phyloP scores from a whole-genome alignment of 2,888 invertebrate genomes.

The Matsumyia berberina region DNA sequence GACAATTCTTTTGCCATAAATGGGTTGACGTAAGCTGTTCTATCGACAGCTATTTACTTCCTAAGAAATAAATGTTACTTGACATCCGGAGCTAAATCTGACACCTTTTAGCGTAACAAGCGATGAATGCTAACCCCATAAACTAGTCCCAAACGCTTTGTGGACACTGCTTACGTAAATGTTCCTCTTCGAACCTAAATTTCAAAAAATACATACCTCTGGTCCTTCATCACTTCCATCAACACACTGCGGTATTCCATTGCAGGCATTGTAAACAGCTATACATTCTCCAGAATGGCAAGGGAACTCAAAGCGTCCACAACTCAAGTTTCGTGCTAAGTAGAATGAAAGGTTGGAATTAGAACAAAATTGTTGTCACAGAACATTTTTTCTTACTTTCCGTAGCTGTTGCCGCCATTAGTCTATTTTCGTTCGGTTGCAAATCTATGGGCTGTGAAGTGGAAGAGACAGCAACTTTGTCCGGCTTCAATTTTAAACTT shows the following conservation, averaged over 20 bases:
- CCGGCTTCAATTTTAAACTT: constrained; percentile 83
- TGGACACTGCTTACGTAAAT: no score
- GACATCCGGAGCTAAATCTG: no score
- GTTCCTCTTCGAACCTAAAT: no score
- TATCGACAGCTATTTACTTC: no score
- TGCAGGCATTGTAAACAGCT: constrained; percentile 97
- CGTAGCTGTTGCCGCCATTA: neutral
- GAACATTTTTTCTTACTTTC: constrained; percentile 21
- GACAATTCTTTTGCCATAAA: no score
- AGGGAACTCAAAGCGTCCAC: constrained; percentile 94
- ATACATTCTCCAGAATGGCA: constrained; percentile 96
- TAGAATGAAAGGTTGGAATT: neutral
- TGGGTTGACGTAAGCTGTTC: no score
- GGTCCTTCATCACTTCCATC: constrained; percentile 96
- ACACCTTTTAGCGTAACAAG: no score
- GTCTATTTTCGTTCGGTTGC: constrained; percentile 29
- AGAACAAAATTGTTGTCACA: neutral
- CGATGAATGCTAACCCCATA: no score
- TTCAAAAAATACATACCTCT: constrained; percentile 86
- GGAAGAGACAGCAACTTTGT: constrained; percentile 68
- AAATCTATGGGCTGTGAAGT: constrained; percentile 24
- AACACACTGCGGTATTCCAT: constrained; percentile 95
- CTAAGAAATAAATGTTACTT: constrained; percentile 50
- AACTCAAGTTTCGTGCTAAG: constrained; percentile 81
- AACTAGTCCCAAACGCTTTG: no score